phyloP scores from a whole-genome alignment of 2,888 invertebrate species.

The Melinaea menophilus region DNA sequence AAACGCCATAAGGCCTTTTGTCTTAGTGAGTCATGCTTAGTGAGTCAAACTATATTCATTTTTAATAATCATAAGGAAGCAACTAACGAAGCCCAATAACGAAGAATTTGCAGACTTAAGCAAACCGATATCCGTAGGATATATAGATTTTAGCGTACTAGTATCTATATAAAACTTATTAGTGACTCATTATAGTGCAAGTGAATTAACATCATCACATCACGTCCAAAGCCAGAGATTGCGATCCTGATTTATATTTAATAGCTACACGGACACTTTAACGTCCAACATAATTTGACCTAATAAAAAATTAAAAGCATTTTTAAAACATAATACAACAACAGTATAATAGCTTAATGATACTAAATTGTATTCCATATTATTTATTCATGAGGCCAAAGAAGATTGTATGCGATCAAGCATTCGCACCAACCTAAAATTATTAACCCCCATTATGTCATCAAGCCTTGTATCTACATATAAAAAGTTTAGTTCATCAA shows the following conservation, averaged over 20 bases:
- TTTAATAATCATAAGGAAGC: no score
- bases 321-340: slow-evolving; percentile 72
- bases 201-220: slow-evolving; percentile 26
- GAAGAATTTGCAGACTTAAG: no score
- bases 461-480: slow-evolving; percentile 48
- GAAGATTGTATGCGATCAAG: slow-evolving; percentile 59
- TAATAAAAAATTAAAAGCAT: slow-evolving; percentile 77
- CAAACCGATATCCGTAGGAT: no score
- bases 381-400: slow-evolving; percentile 72
- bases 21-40: no score
- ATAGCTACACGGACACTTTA: slow-evolving; percentile 65
- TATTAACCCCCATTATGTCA: slow-evolving; percentile 73
- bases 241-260: slow-evolving; percentile 70
- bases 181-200: slow-evolving; percentile 27
- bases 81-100: no score
- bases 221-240: slow-evolving; percentile 30
- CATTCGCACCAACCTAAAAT: slow-evolving; percentile 65
- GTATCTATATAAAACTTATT: neutral
- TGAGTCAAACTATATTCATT: no score
- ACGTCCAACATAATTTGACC: slow-evolving; percentile 61
- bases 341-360: slow-evolving; percentile 75
- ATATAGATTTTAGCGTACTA: no score
- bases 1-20: no score
- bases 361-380: slow-evolving; percentile 68
- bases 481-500: slow-evolving; percentile 5